These are phyloP conservation scores for Zonotrichia leucophrys DNA, from an alignment of 2,113 vertebrate genomes.

Conservation along the genomic window DNA sequence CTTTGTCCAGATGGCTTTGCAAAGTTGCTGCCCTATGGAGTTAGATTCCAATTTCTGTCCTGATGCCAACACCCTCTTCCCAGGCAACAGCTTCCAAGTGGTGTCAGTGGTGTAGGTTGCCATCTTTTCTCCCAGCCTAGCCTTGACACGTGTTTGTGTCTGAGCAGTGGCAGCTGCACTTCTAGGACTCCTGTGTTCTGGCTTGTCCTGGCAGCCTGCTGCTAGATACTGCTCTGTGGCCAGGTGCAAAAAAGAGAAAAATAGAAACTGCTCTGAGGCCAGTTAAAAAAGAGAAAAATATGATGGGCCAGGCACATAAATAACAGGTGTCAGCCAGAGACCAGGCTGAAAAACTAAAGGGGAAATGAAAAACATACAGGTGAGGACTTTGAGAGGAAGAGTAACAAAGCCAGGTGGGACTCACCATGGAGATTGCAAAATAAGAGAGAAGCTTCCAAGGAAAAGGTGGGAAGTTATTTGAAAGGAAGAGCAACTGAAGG, in stretches of 20 bases:
- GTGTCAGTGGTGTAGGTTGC: background rate
- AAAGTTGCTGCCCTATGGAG: background rate
- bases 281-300: background rate
- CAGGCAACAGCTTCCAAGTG: background rate
- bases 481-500: background rate
- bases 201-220: background rate
- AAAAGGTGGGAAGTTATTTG: background rate
- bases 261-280: background rate
- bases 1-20: background rate
- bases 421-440: background rate
- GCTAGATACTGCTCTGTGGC: background rate
- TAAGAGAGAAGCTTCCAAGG: background rate
- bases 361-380: background rate
- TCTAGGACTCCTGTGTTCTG: background rate
- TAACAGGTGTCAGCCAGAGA: background rate
- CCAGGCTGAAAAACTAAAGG: background rate
- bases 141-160: rapidly evolving
- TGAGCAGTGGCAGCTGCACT: rapidly evolving
- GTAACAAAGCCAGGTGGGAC: background rate
- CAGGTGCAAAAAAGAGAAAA: background rate
- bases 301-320: background rate
- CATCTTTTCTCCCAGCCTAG: rapidly evolving
- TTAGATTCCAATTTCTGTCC: rapidly evolving
- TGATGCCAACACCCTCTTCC: background rate
- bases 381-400: background rate